A percentile compares a stretch with the other conserved stretches of the same genome.
Evolutionary conservation across 2,113 vertebrate species (phyloP).

Genomic region (Steatornis caripensis): DNA sequence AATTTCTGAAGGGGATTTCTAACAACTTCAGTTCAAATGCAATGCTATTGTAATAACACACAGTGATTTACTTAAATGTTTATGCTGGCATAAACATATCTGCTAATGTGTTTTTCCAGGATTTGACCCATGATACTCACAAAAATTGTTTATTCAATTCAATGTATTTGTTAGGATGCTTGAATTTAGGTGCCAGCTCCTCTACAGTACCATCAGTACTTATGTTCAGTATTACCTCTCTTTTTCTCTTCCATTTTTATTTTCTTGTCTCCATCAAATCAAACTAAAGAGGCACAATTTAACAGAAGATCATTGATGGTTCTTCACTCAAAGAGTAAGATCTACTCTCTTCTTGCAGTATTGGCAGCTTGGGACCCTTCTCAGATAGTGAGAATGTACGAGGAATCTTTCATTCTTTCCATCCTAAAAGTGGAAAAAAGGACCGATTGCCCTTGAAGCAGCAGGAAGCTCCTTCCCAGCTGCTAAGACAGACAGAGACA

Average conservation of each 20-base stretch:
- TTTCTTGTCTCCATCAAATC: neutral
- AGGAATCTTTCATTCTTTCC: neutral
- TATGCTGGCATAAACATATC: neutral
- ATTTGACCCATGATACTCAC: conserved; percentile 1
- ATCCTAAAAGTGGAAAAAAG: neutral
- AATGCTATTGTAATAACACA: neutral
- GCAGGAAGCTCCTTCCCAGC: neutral
- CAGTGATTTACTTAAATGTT: conserved; percentile 17
- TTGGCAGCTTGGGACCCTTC: rapidly evolving
- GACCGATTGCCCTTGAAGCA: neutral
- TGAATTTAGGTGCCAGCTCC: neutral
- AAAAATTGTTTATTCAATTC: conserved; percentile 1
- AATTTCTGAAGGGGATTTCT: conserved; percentile 30
- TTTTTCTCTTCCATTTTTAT: neutral
- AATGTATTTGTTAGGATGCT: neutral
- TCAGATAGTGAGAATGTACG: neutral
- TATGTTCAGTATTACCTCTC: neutral
- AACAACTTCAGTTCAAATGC: neutral
- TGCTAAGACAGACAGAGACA: neutral
- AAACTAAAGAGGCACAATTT: neutral
- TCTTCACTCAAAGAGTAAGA: neutral
- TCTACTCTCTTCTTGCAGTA: neutral
- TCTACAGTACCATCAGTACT: neutral
- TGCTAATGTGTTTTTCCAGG: conserved; percentile 4
- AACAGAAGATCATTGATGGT: neutral